Conservation (phyloP, 2,888 invertebrate genomes). For the Nymphalis c-album region DNA sequence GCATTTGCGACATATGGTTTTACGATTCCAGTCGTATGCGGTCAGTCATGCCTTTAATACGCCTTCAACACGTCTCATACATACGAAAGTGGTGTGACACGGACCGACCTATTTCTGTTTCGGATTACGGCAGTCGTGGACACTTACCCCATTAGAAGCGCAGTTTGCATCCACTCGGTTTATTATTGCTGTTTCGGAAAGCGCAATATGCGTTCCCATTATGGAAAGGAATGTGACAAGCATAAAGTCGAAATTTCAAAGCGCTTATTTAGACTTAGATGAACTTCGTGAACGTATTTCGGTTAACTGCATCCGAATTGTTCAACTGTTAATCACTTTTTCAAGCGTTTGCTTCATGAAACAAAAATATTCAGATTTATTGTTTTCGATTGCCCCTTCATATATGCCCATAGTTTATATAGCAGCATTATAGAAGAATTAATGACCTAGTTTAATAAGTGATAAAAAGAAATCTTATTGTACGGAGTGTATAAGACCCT, state of each 20-base stretch:
- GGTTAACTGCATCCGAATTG: neutral
- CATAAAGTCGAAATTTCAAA: constrained; percentile 3
- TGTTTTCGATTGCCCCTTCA: no score
- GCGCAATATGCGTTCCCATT: constrained; percentile 15
- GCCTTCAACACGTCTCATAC: constrained; percentile 65
- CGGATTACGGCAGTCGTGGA: constrained; percentile 32
- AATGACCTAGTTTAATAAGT: no score
- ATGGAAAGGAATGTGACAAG: neutral
- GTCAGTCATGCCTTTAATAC: constrained; percentile 72
- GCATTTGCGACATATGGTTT: constrained; percentile 3
- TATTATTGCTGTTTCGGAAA: constrained; percentile 28
- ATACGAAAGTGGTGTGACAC: constrained; percentile 63
- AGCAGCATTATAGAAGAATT: no score
- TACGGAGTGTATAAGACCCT: no score
- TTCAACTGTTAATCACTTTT: neutral
- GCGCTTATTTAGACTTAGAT: neutral
- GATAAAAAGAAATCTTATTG: no score
- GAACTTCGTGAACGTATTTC: constrained; percentile 4
- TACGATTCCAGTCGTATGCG: constrained; percentile 38
- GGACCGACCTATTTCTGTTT: constrained; percentile 51
- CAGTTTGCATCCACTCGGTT: constrained; percentile 30
- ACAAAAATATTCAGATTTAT: no score
- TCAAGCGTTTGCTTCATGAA: neutral
- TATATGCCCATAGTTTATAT: no score
- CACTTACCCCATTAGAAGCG: constrained; percentile 35